Percentiles rank a stretch among this genome's conserved stretches.
These are phyloP conservation scores for Falco berigora DNA, from an alignment of 2,797 vertebrate genomes.

Conservation along the genomic window DNA sequence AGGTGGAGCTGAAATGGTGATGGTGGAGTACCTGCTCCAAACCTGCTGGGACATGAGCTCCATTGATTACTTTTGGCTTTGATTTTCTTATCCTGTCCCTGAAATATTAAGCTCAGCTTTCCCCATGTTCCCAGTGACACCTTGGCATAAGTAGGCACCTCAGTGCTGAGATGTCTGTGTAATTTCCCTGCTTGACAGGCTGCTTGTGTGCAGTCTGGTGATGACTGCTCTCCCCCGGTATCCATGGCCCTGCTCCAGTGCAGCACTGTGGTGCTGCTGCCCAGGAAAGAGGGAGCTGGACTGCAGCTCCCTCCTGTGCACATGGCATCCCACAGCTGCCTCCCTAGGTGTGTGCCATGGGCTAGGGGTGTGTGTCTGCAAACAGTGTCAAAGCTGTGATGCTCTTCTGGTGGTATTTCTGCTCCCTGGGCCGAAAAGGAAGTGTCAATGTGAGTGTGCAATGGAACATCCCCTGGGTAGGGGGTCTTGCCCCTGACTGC, in stretches of 20 bases:
- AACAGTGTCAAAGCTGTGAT: background rate
- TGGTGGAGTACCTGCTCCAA: background rate
- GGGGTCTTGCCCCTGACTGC: background rate
- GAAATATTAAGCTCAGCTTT: background rate
- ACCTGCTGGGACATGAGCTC: background rate
- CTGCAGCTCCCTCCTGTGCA: background rate
- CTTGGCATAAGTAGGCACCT: background rate
- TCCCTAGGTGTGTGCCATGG: background rate
- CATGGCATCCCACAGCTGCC: background rate
- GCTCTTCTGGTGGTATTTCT: background rate
- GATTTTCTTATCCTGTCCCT: background rate
- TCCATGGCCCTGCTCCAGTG: background rate
- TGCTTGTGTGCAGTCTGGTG: background rate
- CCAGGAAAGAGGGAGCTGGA: background rate
- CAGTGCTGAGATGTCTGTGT: background rate
- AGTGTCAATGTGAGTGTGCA: background rate
- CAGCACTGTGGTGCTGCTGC: background rate
- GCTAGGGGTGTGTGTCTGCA: background rate
- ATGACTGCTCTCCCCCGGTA: background rate
- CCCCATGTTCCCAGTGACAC: too few species aligned
- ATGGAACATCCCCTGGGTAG: background rate
- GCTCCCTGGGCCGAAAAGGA: background rate
- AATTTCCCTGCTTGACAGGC: background rate
- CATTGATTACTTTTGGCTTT: background rate
- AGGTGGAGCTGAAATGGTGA: background rate